phyloP scores from a whole-genome alignment of 2,113 vertebrate genomes.

The Engystomops pustulosus region DNA sequence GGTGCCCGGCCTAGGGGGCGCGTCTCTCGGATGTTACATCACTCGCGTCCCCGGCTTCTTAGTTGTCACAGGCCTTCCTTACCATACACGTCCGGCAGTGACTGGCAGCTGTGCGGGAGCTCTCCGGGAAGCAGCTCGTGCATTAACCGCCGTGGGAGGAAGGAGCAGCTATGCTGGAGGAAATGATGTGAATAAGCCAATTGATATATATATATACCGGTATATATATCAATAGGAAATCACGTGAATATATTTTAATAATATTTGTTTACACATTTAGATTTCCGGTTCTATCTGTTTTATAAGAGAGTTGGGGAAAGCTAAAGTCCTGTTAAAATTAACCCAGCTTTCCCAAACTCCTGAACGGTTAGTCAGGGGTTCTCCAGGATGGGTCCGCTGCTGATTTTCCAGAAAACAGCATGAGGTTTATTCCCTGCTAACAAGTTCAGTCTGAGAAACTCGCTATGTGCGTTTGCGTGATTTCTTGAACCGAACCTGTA shows the following conservation, averaged over 20 bases:
- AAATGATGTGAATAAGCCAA: background rate
- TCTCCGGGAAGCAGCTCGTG: background rate
- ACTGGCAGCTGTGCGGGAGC: background rate
- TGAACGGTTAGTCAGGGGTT: too few species aligned
- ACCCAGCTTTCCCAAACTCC: background rate
- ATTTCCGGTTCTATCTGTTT: background rate
- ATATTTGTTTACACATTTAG: background rate
- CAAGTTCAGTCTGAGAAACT: too few species aligned
- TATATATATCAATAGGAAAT: background rate
- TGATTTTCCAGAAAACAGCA: too few species aligned
- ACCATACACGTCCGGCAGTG: background rate
- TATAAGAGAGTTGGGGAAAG: background rate
- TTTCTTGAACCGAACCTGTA: too few species aligned
- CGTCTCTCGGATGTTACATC: constrained; percentile 29
- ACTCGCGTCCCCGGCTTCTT: constrained; percentile 6
- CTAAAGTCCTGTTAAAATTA: background rate
- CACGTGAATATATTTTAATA: too few species aligned
- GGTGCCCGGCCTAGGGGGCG: background rate
- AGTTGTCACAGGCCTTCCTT: background rate
- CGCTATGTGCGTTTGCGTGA: too few species aligned
- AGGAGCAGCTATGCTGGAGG: background rate
- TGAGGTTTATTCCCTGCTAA: too few species aligned
- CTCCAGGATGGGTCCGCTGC: too few species aligned
- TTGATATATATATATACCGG: too few species aligned
- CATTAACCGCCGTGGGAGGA: too few species aligned